A percentile compares a stretch with the other conserved stretches of the same genome.
phyloP scores from a whole-genome alignment of 2,888 invertebrate species.

The Leucophora obtusa region DNA sequence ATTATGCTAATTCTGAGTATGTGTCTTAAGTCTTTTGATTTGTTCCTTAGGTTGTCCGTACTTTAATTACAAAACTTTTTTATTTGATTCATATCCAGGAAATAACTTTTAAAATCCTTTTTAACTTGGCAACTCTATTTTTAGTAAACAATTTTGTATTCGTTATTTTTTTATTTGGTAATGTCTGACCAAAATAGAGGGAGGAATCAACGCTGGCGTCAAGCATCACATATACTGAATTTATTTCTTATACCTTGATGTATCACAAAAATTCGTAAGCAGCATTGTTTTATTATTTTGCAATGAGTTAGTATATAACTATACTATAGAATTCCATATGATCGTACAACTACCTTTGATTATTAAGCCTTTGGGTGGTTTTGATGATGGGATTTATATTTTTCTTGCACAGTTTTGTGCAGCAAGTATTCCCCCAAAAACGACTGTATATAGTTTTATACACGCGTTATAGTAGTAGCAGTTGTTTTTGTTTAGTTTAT shows the following conservation, averaged over 20 bases:
- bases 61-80: no score
- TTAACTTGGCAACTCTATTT: background rate
- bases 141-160: background rate
- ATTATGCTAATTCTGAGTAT: no score
- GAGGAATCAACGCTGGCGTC: slow-evolving; percentile 60
- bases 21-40: no score
- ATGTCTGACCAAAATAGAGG: slow-evolving; percentile 58
- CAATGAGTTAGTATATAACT: slow-evolving; percentile 22
- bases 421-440: slow-evolving; percentile 32
- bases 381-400: slow-evolving; percentile 56
- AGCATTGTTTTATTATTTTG: slow-evolving; percentile 40
- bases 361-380: slow-evolving; percentile 58
- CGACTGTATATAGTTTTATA: background rate
- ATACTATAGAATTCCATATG: slow-evolving; percentile 45
- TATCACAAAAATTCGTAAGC: slow-evolving; percentile 56
- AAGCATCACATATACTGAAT: slow-evolving; percentile 22
- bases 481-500: slow-evolving; percentile 19
- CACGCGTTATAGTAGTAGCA: slow-evolving; percentile 49
- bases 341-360: slow-evolving; percentile 8
- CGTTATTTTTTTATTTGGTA: background rate
- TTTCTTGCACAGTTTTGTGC: slow-evolving; percentile 28
- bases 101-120: no score
- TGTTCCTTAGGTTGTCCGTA: no score
- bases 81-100: no score
- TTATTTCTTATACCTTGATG: slow-evolving; percentile 19